Evolutionary conservation across 2,797 vertebrate genomes (phyloP).

Genomic region (Synaphobranchus kaupii): DNA sequence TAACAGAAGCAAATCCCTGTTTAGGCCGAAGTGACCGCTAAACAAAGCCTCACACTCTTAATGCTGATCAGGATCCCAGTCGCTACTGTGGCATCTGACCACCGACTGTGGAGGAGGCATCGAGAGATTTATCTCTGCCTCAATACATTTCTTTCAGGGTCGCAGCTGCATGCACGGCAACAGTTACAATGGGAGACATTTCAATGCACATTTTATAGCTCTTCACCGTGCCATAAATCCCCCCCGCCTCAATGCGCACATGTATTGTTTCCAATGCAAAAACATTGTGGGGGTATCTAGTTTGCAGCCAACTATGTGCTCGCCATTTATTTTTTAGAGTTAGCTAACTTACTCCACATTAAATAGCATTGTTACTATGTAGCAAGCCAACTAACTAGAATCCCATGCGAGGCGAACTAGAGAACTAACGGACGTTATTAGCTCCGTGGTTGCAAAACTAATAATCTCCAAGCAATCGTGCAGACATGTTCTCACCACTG

Average conservation of each 20-base stretch:
- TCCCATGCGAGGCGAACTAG: not conserved
- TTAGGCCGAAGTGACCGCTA: not conserved
- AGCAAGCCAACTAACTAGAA: not conserved
- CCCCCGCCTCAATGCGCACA: not conserved
- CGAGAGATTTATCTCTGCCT: conserved; percentile 17
- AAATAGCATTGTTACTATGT: not conserved
- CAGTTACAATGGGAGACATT: conserved; percentile 26
- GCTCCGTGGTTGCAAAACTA: not conserved
- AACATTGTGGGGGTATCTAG: not conserved
- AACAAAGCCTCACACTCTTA: conserved; percentile 16
- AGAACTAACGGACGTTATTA: not conserved
- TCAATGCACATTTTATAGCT: conserved; percentile 5
- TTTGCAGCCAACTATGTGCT: not conserved
- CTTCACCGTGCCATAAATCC: not conserved
- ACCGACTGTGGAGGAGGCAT: conserved; percentile 16
- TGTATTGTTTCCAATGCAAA: conserved; percentile 14
- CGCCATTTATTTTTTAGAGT: not conserved
- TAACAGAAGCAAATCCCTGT: conserved; percentile 12
- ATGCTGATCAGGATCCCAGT: not conserved
- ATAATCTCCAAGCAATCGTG: not conserved
- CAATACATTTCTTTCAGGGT: conserved; percentile 28
- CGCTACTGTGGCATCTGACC: conserved; percentile 5
- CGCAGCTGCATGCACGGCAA: conserved; percentile 30
- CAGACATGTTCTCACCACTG: not conserved
- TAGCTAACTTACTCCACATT: not conserved